A percentile compares a stretch with the other conserved stretches of the same genome.
phyloP scores from a whole-genome alignment of 2,888 invertebrate species.

The Patella caerulea region DNA sequence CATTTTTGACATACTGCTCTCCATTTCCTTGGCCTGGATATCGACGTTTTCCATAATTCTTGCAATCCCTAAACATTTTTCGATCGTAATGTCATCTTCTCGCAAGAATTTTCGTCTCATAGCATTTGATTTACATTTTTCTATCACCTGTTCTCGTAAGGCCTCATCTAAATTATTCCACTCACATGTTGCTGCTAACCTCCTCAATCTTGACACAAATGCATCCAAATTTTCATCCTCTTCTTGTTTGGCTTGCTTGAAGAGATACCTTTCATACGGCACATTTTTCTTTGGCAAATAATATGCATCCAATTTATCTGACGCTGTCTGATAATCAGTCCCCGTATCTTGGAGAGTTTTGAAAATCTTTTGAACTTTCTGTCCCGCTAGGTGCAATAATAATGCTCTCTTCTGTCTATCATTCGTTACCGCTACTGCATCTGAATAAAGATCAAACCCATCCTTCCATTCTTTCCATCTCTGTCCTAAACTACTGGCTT shows the following conservation, averaged over 20 bases:
- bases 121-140: not conserved
- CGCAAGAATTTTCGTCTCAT: conserved; percentile 4
- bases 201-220: conserved; percentile 17
- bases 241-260: conserved; percentile 18
- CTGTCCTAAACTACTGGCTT: no score
- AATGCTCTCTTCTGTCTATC: no score
- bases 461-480: no score
- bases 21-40: no score
- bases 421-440: no score
- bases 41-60: not conserved
- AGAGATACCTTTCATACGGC: conserved; percentile 16
- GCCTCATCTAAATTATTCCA: conserved; percentile 13
- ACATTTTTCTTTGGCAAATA: conserved; percentile 18
- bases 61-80: conserved; percentile 2
- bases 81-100: not conserved
- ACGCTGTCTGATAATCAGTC: not conserved
- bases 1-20: no score
- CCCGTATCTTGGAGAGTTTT: not conserved
- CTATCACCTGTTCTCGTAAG: conserved; percentile 7
- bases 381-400: no score
- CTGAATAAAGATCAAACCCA: no score
- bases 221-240: conserved; percentile 15
- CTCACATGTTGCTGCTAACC: conserved; percentile 15
- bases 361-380: not conserved
- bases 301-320: conserved; percentile 15